phyloP scores from a whole-genome alignment of 2,797 vertebrate genomes.

The Hippocampus kuda region DNA sequence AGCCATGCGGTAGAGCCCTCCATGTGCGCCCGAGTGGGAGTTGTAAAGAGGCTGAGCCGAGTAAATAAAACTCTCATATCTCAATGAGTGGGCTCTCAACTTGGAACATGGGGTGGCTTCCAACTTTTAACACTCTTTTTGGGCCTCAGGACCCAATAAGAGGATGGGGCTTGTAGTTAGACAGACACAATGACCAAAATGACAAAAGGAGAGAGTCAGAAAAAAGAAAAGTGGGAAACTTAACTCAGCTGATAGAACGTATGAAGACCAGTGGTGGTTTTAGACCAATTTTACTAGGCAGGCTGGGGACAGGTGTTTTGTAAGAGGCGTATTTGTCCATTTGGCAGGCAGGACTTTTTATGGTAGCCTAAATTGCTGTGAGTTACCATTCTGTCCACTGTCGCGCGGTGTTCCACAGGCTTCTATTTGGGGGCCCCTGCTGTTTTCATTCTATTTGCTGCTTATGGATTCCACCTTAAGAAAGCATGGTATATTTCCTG shows the following conservation, averaged over 20 bases:
- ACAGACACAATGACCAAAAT: conserved; percentile 1
- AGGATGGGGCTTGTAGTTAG: neutral
- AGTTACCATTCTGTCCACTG: neutral
- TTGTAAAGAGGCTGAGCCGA: conserved; percentile 42
- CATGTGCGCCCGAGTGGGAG: conserved; percentile 45
- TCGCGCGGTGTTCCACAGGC: too few species aligned
- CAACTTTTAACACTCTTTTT: conserved; percentile 8
- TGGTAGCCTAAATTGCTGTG: too few species aligned
- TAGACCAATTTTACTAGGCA: too few species aligned
- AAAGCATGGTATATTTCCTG: too few species aligned
- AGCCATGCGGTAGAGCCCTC: conserved; percentile 24
- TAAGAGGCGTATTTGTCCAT: neutral
- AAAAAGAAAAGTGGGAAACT: conserved; percentile 17
- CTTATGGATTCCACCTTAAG: too few species aligned
- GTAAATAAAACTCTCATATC: conserved; percentile 53
- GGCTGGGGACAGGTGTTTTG: neutral
- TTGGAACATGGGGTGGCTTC: conserved; percentile 34
- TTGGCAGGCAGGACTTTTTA: neutral
- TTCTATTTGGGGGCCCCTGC: neutral
- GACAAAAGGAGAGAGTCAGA: too few species aligned
- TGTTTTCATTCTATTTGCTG: neutral
- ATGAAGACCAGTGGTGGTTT: conserved; percentile 7
- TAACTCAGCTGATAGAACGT: conserved; percentile 35
- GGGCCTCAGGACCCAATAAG: neutral
- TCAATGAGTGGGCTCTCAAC: conserved; percentile 48